Evolutionary conservation across 1,140 invertebrate species (phyloP).

Genomic region (Drosophila baimaii): DNA sequence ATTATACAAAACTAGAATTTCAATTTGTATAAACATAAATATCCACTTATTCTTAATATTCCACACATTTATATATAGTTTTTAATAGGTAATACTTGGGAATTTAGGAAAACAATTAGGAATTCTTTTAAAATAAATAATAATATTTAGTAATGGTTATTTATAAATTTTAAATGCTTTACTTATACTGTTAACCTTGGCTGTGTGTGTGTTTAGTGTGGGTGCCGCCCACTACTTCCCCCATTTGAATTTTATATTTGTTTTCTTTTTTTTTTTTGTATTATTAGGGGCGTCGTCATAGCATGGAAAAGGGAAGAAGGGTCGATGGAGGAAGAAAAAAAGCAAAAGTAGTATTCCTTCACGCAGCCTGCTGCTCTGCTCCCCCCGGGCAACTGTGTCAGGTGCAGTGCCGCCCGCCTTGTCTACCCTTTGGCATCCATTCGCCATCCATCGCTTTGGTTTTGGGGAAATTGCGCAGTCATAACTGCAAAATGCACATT

Average conservation of each 20-base stretch:
- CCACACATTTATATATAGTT: too few species aligned
- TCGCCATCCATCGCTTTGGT: background rate
- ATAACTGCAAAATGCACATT: conserved; percentile 41
- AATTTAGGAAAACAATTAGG: background rate
- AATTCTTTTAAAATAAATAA: background rate
- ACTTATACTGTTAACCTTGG: conserved; percentile 12
- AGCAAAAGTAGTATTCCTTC: conserved; percentile 41
- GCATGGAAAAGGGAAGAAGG: background rate
- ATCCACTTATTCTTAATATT: too few species aligned
- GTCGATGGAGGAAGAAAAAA: background rate
- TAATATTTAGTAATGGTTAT: background rate
- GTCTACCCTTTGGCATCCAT: conserved; percentile 3
- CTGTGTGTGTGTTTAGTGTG: conserved; percentile 1
- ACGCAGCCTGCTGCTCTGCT: conserved; percentile 23
- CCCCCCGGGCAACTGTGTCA: conserved; percentile 28
- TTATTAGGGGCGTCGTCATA: conserved; percentile 24
- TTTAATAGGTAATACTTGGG: background rate
- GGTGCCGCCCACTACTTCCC: conserved; percentile 16
- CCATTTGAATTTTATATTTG: conserved; percentile 2
- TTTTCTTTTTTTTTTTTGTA: conserved; percentile 11
- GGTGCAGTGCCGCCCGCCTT: conserved; percentile 21
- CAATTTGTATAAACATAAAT: too few species aligned
- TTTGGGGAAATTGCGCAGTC: conserved; percentile 43
- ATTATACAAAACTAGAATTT: background rate
- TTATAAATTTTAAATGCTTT: background rate